Conservation (phyloP, 2,797 vertebrate species). For the Syngnathus rostellatus region DNA sequence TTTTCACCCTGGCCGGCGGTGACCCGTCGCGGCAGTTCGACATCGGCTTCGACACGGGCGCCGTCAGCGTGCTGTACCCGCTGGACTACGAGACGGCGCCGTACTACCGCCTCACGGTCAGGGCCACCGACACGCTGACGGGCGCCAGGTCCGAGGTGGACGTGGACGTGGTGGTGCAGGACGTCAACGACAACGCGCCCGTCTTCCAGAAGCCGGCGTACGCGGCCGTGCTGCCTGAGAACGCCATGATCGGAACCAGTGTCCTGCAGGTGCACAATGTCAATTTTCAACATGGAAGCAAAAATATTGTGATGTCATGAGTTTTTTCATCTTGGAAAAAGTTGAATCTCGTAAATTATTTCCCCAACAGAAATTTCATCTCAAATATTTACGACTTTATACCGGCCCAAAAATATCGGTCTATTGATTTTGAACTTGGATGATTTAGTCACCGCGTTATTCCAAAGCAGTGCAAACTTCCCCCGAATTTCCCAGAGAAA, state of each 20-base stretch:
- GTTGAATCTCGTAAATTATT: too few species aligned
- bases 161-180: slow-evolving; percentile 85
- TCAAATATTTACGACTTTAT: not conserved
- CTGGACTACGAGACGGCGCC: slow-evolving; percentile 85
- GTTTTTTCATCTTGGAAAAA: not conserved
- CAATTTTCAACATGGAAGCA: not conserved
- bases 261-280: slow-evolving; percentile 61
- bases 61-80: slow-evolving; percentile 77
- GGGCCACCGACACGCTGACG: slow-evolving; percentile 84
- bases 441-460: slow-evolving; percentile 25
- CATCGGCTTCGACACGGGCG: slow-evolving; percentile 87
- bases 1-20: slow-evolving; percentile 85
- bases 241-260: slow-evolving; percentile 78
- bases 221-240: slow-evolving; percentile 75
- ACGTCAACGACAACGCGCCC: slow-evolving; percentile 90
- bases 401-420: not conserved
- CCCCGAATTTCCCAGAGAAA: slow-evolving; percentile 32
- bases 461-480: slow-evolving; percentile 32
- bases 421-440: not conserved
- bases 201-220: slow-evolving; percentile 78
- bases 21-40: slow-evolving; percentile 85
- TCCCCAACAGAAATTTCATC: not conserved
- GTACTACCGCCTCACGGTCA: slow-evolving; percentile 82
- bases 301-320: too few species aligned
- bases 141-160: slow-evolving; percentile 86